phyloP scores from a whole-genome alignment of 2,797 vertebrate species.

The Cryptoblepharus egeriae region DNA sequence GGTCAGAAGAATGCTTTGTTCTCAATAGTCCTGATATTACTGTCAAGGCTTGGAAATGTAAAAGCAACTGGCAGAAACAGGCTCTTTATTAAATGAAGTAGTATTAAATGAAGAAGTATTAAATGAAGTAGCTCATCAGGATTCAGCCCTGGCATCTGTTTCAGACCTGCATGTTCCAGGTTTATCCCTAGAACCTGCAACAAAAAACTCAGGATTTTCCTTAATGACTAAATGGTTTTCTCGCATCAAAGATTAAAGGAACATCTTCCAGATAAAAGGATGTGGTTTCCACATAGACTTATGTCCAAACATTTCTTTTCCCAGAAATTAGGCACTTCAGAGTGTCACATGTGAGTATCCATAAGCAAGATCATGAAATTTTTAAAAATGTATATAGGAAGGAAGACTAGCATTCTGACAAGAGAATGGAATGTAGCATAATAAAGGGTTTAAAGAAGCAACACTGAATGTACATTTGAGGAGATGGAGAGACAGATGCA shows the following conservation, averaged over 20 bases:
- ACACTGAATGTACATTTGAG: conserved; percentile 51
- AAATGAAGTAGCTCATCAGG: neutral
- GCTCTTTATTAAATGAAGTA: neutral
- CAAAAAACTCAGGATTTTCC: neutral
- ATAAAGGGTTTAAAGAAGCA: conserved; percentile 32
- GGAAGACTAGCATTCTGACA: conserved; percentile 4
- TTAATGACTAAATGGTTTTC: neutral
- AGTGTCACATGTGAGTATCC: too few species aligned
- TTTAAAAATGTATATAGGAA: neutral
- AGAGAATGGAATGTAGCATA: neutral
- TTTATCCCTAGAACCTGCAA: neutral
- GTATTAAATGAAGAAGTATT: too few species aligned
- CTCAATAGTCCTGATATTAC: neutral
- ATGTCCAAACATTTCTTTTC: too few species aligned
- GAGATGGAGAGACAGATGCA: conserved; percentile 5
- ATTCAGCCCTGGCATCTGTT: neutral
- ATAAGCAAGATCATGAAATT: too few species aligned
- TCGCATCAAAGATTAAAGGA: neutral
- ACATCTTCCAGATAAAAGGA: neutral
- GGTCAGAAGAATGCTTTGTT: neutral
- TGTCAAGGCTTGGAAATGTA: neutral
- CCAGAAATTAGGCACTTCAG: too few species aligned
- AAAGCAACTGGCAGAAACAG: neutral
- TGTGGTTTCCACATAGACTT: too few species aligned
- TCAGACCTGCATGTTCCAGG: neutral